Conservation (phyloP, 92 coral and sea anemone genomes). For the Metridium senile region DNA sequence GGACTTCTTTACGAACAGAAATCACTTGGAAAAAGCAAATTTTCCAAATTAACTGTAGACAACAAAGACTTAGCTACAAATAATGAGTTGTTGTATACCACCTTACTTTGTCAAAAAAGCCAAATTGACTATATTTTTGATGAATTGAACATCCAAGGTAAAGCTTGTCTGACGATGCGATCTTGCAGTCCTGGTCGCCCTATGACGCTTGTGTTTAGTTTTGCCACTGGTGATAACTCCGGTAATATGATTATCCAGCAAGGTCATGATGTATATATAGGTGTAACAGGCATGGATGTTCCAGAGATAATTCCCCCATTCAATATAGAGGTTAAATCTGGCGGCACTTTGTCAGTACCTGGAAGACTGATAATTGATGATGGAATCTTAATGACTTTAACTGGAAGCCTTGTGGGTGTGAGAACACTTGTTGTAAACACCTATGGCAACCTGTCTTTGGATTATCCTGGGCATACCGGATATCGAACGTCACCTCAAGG, state of each 20-base stretch:
- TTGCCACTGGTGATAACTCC: conserved; percentile 50
- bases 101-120: conserved; percentile 44
- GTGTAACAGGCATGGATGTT: conserved; percentile 20
- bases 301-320: conserved; percentile 17
- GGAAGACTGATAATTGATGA: conserved; percentile 26
- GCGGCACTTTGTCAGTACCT: conserved; percentile 53
- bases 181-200: conserved; percentile 45
- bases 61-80: conserved; percentile 20
- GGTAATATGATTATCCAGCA: conserved; percentile 30
- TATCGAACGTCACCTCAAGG: conserved; percentile 33
- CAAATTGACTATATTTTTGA: conserved; percentile 44
- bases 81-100: conserved; percentile 12
- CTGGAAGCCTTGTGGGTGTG: conserved; percentile 63
- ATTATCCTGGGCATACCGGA: conserved; percentile 67
- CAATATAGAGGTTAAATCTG: conserved; percentile 35
- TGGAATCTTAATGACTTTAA: conserved; percentile 28
- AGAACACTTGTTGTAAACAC: conserved; percentile 31
- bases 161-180: conserved; percentile 53
- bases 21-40: background rate
- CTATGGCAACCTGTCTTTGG: conserved; percentile 24
- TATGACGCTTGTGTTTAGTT: conserved; percentile 50
- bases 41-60: conserved; percentile 47
- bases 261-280: conserved; percentile 53
- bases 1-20: conserved; percentile 40
- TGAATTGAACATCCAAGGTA: conserved; percentile 47